A percentile compares a stretch with the other conserved stretches of the same genome.
Evolutionary conservation across 2,113 vertebrate genomes (phyloP).

Genomic region (Heterocephalus glaber): DNA sequence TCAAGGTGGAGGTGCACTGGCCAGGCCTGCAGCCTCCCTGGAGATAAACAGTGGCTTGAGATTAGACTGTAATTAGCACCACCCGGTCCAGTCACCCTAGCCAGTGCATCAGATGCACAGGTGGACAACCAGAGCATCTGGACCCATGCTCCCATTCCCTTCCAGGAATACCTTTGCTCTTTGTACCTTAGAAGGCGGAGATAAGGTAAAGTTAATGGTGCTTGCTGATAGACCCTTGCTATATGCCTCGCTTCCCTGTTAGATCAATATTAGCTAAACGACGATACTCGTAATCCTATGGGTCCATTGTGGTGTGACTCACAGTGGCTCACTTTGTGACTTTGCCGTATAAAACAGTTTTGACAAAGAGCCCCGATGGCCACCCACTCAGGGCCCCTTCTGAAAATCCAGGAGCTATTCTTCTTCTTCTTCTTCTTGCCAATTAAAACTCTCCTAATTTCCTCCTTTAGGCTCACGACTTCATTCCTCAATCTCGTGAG

Average conservation of each 20-base stretch:
- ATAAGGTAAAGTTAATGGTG: not conserved
- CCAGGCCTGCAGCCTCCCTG: too few species aligned
- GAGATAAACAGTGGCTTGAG: not conserved
- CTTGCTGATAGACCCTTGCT: not conserved
- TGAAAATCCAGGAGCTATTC: too few species aligned
- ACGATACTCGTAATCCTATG: not conserved
- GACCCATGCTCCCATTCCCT: not conserved
- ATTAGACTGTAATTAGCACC: not conserved
- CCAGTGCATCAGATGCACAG: not conserved
- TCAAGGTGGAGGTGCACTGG: too few species aligned
- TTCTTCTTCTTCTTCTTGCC: too few species aligned
- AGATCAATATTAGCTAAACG: not conserved
- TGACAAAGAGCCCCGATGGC: not conserved
- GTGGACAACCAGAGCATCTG: not conserved
- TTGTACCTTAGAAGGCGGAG: not conserved
- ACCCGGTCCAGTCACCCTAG: not conserved
- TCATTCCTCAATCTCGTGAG: not conserved
- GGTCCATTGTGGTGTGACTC: not conserved
- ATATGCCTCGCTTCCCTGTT: not conserved
- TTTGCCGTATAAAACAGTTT: too few species aligned
- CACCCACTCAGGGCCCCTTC: too few species aligned
- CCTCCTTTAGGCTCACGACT: not conserved
- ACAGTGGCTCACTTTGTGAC: not conserved
- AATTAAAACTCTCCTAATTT: not conserved
- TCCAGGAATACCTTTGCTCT: not conserved